Conservation (phyloP, 2,113 vertebrate genomes). For the Lasiurus borealis region DNA sequence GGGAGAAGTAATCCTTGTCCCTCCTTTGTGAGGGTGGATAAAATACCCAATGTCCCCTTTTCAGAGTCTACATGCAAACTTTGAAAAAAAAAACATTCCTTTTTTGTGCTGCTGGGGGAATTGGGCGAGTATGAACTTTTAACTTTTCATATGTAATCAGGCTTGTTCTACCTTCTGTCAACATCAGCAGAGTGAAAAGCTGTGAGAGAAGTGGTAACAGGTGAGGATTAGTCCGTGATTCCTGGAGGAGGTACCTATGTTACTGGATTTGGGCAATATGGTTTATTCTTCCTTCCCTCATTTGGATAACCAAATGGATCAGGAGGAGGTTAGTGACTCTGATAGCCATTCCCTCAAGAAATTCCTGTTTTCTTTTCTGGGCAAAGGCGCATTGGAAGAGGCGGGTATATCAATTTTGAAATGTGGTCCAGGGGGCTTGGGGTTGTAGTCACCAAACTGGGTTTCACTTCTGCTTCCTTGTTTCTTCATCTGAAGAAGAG, state of each 20-base stretch:
- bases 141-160: no score
- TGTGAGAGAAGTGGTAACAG: no score
- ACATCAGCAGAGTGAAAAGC: no score
- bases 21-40: neutral
- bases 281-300: constrained; percentile 79
- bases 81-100: neutral
- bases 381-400: constrained; percentile 62
- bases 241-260: constrained; percentile 82
- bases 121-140: neutral
- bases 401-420: constrained; percentile 72
- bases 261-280: constrained; percentile 78
- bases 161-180: no score
- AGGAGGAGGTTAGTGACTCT: constrained; percentile 69
- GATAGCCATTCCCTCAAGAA: constrained; percentile 70
- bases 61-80: neutral
- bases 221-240: no score
- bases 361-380: constrained; percentile 78
- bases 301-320: constrained; percentile 84
- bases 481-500: constrained; percentile 91
- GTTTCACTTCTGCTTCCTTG: constrained; percentile 73
- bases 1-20: neutral
- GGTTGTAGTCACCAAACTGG: constrained; percentile 53
- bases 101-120: neutral
- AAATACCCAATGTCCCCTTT: neutral
- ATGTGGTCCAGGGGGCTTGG: constrained; percentile 78